phyloP scores from a whole-genome alignment of 2,797 vertebrate genomes.

The Cheirogaleus major region DNA sequence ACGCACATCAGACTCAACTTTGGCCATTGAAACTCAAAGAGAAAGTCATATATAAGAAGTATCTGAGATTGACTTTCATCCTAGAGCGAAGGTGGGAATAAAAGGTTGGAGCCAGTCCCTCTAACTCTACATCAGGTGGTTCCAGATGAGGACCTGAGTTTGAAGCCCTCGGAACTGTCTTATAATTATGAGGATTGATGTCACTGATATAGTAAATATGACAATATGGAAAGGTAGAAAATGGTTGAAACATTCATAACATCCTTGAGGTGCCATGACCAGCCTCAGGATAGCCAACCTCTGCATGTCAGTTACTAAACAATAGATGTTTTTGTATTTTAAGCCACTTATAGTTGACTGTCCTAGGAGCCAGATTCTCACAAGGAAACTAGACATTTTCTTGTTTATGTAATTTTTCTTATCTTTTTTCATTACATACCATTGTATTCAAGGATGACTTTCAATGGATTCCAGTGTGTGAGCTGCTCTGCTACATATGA shows the following conservation, averaged over 20 bases:
- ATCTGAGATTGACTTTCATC: not conserved
- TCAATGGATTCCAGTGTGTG: no score
- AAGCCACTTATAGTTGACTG: not conserved
- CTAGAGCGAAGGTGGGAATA: no score
- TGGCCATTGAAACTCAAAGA: not conserved
- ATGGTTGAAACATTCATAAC: not conserved
- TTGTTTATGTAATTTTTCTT: no score
- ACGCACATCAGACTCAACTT: not conserved
- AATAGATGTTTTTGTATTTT: not conserved
- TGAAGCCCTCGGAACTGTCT: not conserved
- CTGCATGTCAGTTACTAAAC: not conserved
- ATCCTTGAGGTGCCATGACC: not conserved
- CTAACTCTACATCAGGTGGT: no score
- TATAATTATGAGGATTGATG: not conserved
- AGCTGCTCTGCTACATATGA: no score
- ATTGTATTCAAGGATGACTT: no score
- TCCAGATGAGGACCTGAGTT: not conserved
- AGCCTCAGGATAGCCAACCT: not conserved
- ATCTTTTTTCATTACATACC: no score
- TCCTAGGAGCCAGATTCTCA: not conserved
- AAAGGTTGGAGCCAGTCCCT: not conserved
- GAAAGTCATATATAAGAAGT: not conserved
- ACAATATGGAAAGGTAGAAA: no score
- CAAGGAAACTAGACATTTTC: not conserved
- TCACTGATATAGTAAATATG: not conserved